Conservation (phyloP, 2,888 invertebrate species). For the Diachrysia chrysitis region DNA sequence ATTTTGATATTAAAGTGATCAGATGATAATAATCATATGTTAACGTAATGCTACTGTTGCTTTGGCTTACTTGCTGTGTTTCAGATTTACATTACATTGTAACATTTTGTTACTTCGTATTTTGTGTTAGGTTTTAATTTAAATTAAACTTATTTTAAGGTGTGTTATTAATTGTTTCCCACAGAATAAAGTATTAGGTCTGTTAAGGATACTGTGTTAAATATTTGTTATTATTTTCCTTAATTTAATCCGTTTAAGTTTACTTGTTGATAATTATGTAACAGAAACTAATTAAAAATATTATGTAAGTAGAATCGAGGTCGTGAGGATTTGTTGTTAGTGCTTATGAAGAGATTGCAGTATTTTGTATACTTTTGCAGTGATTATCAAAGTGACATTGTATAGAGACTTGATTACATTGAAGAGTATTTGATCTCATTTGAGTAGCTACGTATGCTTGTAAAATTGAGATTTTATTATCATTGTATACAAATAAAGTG, state of each 20-base stretch:
- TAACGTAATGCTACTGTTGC: constrained; percentile 79
- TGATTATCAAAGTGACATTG: constrained; percentile 64
- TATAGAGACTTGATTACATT: constrained; percentile 48
- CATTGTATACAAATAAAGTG: constrained; percentile 65
- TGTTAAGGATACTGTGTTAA: constrained; percentile 48
- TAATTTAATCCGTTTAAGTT: constrained; percentile 36
- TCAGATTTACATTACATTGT: constrained; percentile 61
- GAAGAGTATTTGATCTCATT: constrained; percentile 70
- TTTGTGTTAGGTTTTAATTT: constrained; percentile 55
- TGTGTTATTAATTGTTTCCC: constrained; percentile 27
- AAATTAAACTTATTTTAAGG: constrained; percentile 44
- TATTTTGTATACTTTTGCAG: constrained; percentile 71
- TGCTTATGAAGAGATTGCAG: constrained; percentile 62
- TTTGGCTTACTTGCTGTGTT: constrained; percentile 85
- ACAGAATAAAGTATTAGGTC: constrained; percentile 39
- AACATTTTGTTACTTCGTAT: constrained; percentile 55
- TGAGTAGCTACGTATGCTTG: constrained; percentile 60
- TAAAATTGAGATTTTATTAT: constrained; percentile 55
- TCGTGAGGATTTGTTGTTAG: constrained; percentile 54
- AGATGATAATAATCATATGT: constrained; percentile 55
- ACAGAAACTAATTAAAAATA: constrained; percentile 48
- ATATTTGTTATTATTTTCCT: constrained; percentile 40
- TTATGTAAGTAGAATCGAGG: constrained; percentile 52
- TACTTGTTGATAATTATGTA: constrained; percentile 34
- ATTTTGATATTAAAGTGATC: constrained; percentile 65